Conservation (phyloP, 2,113 vertebrate species). For the Malurus elegans region DNA sequence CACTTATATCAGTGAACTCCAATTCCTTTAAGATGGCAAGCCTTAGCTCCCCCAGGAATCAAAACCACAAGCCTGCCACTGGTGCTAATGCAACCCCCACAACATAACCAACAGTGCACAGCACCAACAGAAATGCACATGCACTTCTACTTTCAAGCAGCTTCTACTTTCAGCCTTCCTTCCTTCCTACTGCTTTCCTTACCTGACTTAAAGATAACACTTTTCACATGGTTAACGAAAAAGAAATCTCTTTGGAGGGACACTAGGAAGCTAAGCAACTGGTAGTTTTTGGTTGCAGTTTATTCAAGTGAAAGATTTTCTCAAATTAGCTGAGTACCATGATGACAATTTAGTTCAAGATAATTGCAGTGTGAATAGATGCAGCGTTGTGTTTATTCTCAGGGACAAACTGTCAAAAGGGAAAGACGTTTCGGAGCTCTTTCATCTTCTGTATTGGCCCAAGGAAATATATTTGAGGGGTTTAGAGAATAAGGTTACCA, state of each 20-base stretch:
- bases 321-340: background rate
- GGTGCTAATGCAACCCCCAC: background rate
- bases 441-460: background rate
- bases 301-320: background rate
- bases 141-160: rapidly evolving
- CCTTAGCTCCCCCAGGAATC: background rate
- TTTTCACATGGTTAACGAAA: background rate
- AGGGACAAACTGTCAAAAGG: background rate
- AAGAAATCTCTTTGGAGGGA: background rate
- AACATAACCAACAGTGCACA: background rate
- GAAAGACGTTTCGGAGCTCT: background rate
- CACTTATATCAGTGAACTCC: background rate
- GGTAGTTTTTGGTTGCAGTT: background rate
- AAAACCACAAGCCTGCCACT: background rate
- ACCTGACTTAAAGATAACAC: background rate
- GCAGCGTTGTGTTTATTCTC: background rate
- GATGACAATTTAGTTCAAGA: background rate
- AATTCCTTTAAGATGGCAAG: background rate
- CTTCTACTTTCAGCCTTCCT: background rate
- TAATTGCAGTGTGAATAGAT: background rate
- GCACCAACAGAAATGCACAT: background rate
- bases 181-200: background rate
- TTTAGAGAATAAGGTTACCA: background rate
- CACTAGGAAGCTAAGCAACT: background rate
- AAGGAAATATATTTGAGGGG: background rate